A percentile compares a stretch with the other conserved stretches of the same genome.
These are phyloP conservation scores for Aphelenchoides bicaudatus DNA, from an alignment of 2,888 invertebrate species.

Conservation along the genomic window DNA sequence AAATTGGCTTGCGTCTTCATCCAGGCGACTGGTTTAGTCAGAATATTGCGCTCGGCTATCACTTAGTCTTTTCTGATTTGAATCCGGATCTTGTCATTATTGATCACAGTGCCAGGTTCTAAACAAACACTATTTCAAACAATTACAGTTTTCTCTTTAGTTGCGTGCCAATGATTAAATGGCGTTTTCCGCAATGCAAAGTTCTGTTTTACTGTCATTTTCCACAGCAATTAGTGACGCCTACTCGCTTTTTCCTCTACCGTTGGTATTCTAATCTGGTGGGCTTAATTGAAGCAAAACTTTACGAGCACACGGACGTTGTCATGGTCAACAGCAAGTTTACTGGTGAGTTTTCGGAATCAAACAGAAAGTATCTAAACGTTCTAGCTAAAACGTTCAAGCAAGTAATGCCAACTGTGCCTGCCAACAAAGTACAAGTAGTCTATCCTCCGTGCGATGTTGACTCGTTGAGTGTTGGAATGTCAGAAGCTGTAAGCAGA, in stretches of 20 bases:
- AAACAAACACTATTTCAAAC: not conserved
- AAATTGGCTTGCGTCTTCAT: conserved; percentile 50
- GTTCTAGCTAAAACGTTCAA: conserved; percentile 43
- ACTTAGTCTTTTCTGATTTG: conserved; percentile 46
- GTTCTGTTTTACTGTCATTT: conserved; percentile 60
- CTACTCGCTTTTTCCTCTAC: conserved; percentile 57
- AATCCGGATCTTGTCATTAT: conserved; percentile 56
- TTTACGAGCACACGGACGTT: conserved; percentile 63
- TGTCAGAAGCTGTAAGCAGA: conserved; percentile 43
- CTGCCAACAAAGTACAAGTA: conserved; percentile 49
- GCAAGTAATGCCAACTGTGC: conserved; percentile 53
- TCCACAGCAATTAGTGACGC: conserved; percentile 59
- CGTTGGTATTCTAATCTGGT: conserved; percentile 58
- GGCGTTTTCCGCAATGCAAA: conserved; percentile 54
- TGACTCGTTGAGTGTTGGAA: conserved; percentile 40
- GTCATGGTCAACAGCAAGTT: conserved; percentile 65
- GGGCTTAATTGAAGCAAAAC: conserved; percentile 60
- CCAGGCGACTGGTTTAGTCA: conserved; percentile 60
- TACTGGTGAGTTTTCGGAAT: conserved; percentile 60
- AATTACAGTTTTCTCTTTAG: conserved; percentile 31
- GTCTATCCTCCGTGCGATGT: conserved; percentile 60
- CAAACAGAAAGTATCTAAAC: not conserved
- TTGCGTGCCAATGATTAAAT: conserved; percentile 59
- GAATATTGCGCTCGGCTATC: conserved; percentile 57
- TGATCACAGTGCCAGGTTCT: conserved; percentile 56